A percentile compares a stretch with the other conserved stretches of the same genome.
These are phyloP conservation scores for Sminthopsis crassicaudata DNA, from an alignment of 2,113 vertebrate species.

Conservation along the genomic window DNA sequence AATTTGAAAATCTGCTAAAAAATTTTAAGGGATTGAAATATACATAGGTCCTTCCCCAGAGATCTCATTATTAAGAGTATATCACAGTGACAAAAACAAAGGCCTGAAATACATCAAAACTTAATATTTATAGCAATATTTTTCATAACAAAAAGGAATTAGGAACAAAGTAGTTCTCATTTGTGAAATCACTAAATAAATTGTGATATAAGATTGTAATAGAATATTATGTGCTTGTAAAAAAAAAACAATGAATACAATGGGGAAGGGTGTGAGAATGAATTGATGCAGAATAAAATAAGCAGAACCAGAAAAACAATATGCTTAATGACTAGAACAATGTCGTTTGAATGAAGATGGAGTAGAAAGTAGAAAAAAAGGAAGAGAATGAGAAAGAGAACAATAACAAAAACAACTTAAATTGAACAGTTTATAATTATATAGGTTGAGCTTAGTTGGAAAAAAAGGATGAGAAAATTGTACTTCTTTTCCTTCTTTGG, in stretches of 20 bases:
- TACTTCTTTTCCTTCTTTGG: not conserved
- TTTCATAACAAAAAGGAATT: not conserved
- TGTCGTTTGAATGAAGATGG: not conserved
- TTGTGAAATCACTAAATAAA: not conserved
- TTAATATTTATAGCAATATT: not conserved
- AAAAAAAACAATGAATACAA: not conserved
- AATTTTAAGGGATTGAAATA: not conserved
- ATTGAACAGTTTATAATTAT: not conserved
- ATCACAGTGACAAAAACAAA: not conserved
- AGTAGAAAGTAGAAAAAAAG: too few species aligned
- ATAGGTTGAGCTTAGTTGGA: not conserved
- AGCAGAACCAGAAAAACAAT: not conserved
- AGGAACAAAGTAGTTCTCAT: too few species aligned
- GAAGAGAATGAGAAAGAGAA: not conserved
- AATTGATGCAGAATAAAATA: not conserved
- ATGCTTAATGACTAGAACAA: not conserved
- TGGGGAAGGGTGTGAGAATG: not conserved
- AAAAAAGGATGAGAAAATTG: not conserved
- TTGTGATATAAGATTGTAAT: not conserved
- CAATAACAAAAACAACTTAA: not conserved
- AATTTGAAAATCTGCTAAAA: not conserved
- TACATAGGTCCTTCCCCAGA: not conserved
- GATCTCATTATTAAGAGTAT: not conserved
- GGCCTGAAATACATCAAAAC: not conserved
- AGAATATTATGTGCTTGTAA: not conserved